Evolutionary conservation across 2,888 invertebrate species (phyloP).

Genomic region (Bruchidius siliquastri): DNA sequence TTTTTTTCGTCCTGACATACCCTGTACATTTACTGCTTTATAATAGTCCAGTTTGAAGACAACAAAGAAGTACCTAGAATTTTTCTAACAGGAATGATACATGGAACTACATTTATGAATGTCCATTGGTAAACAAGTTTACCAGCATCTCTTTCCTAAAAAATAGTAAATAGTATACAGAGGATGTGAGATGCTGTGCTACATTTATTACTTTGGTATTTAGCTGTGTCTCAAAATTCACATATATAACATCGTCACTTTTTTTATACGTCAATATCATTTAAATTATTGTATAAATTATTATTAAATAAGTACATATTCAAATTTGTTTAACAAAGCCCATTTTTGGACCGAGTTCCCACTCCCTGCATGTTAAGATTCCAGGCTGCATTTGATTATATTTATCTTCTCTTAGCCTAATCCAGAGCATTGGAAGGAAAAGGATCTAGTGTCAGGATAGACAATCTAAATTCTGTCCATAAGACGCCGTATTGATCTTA

Average conservation of each 20-base stretch:
- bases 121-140: background rate
- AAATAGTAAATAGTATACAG: background rate
- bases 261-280: background rate
- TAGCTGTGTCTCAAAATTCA: background rate
- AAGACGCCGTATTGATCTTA: background rate
- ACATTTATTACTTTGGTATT: background rate
- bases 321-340: background rate
- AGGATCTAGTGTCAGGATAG: background rate
- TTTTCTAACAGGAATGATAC: background rate
- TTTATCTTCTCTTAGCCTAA: background rate
- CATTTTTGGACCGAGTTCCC: background rate
- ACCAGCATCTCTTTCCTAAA: background rate
- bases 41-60: background rate
- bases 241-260: background rate
- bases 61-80: background rate
- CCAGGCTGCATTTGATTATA: background rate
- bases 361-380: background rate
- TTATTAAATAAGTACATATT: background rate
- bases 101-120: background rate
- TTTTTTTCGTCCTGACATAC: too few species aligned
- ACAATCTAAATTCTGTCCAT: background rate
- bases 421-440: background rate
- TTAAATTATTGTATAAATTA: background rate
- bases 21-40: too few species aligned
- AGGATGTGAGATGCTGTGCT: background rate